Percentiles rank a stretch among this genome's conserved stretches.
Conservation (phyloP, 2,113 vertebrate genomes). For the Dermatemys mawii region DNA sequence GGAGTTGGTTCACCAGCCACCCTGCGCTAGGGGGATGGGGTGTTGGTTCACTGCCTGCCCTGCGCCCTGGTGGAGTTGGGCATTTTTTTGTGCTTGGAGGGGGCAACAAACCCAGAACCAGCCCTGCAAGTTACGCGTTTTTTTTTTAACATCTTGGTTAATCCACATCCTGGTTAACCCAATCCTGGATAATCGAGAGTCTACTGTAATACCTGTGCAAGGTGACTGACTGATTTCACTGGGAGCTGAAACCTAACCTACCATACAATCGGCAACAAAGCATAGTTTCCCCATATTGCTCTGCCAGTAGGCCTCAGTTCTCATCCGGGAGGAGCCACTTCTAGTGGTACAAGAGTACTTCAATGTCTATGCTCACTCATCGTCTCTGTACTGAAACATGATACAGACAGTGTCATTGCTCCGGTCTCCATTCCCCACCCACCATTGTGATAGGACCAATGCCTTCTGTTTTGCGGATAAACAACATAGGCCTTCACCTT, state of each 20-base stretch:
- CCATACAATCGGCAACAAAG: not conserved
- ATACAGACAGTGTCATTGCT: slow-evolving; percentile 13
- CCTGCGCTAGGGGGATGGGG: too few species aligned
- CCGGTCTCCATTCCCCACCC: not conserved
- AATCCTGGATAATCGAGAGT: too few species aligned
- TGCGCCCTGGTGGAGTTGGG: too few species aligned
- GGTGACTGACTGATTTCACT: not conserved
- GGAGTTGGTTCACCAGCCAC: too few species aligned
- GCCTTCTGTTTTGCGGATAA: slow-evolving; percentile 32
- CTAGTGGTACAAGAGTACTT: not conserved
- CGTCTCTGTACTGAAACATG: not conserved
- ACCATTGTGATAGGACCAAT: slow-evolving; percentile 36
- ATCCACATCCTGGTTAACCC: too few species aligned
- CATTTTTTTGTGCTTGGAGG: too few species aligned
- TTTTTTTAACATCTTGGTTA: too few species aligned
- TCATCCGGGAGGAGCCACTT: not conserved
- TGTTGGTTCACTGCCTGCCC: too few species aligned
- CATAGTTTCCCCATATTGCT: not conserved
- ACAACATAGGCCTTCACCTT: slow-evolving; percentile 38
- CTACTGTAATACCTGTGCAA: not conserved
- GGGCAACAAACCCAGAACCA: too few species aligned
- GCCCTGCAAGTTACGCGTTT: too few species aligned
- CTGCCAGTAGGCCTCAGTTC: fast-evolving
- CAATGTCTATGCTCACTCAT: slow-evolving; percentile 9
- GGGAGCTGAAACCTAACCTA: not conserved